phyloP scores from a whole-genome alignment of 2,888 invertebrate species.

The Caradrina clavipalpis region DNA sequence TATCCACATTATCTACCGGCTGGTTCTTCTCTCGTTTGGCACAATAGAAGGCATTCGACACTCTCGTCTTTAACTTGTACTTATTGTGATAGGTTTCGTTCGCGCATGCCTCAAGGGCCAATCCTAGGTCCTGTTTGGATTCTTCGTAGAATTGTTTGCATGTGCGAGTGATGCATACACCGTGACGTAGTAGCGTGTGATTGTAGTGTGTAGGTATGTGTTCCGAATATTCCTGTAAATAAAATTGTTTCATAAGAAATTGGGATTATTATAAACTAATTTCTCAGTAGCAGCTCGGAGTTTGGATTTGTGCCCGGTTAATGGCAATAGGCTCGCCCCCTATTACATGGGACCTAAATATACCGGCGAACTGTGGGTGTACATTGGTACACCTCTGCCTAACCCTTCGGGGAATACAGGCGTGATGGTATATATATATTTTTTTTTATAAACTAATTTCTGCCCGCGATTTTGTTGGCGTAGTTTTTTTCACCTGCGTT shows the following conservation, averaged over 20 bases:
- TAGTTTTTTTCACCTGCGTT: no score
- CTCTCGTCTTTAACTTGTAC: slow-evolving; percentile 50
- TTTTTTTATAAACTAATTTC: no score
- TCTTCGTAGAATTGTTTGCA: slow-evolving; percentile 71
- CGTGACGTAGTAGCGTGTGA: slow-evolving; percentile 80
- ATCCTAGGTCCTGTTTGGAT: slow-evolving; percentile 50
- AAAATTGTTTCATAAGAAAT: neutral
- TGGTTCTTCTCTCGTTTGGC: slow-evolving; percentile 13
- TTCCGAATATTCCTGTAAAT: slow-evolving; percentile 80
- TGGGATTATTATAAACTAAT: no score
- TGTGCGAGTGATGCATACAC: slow-evolving; percentile 77
- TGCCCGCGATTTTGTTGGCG: no score
- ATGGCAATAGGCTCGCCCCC: no score
- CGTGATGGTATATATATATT: no score
- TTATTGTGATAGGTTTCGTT: slow-evolving; percentile 49
- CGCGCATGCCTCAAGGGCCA: slow-evolving; percentile 57
- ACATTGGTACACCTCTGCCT: no score
- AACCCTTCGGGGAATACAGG: no score
- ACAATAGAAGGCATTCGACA: slow-evolving; percentile 38
- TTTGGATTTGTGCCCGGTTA: no score
- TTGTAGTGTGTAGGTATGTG: slow-evolving; percentile 80
- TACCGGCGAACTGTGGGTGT: no score
- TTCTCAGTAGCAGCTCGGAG: no score
- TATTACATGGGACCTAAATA: no score
- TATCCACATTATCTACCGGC: slow-evolving; percentile 40